Evolutionary conservation across 2,888 invertebrate species (phyloP).

Genomic region (Dryococelus australis): DNA sequence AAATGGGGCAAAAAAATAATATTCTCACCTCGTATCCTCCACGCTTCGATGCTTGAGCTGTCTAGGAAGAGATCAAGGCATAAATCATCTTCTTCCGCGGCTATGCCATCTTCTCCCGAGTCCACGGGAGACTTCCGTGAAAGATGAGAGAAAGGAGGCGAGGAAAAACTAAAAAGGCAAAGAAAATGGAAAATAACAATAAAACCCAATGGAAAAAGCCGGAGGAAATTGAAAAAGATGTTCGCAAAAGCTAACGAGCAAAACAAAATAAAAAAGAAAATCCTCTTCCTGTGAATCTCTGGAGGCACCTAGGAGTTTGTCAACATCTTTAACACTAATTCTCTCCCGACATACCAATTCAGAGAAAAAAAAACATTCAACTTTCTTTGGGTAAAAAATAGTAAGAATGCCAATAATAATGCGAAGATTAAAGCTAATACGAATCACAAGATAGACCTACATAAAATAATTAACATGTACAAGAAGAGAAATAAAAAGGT

Average conservation of each 20-base stretch:
- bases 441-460: too few relatives aligned
- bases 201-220: neutral
- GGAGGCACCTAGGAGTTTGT: neutral
- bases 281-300: neutral
- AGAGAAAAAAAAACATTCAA: neutral
- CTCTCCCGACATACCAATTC: neutral
- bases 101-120: neutral
- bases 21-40: neutral
- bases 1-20: neutral
- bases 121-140: neutral
- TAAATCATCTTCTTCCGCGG: neutral
- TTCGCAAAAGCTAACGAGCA: neutral
- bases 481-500: too few relatives aligned
- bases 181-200: conserved; percentile 9
- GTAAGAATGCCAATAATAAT: neutral
- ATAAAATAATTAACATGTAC: too few relatives aligned
- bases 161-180: neutral
- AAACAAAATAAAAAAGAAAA: neutral
- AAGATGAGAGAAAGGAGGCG: neutral
- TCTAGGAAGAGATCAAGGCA: neutral
- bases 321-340: conserved; percentile 11
- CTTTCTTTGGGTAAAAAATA: neutral
- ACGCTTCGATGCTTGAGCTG: neutral
- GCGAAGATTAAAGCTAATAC: too few relatives aligned
- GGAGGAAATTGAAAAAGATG: neutral